Evolutionary conservation across 1,140 invertebrate genomes (phyloP).

Genomic region (Conus betulinus): DNA sequence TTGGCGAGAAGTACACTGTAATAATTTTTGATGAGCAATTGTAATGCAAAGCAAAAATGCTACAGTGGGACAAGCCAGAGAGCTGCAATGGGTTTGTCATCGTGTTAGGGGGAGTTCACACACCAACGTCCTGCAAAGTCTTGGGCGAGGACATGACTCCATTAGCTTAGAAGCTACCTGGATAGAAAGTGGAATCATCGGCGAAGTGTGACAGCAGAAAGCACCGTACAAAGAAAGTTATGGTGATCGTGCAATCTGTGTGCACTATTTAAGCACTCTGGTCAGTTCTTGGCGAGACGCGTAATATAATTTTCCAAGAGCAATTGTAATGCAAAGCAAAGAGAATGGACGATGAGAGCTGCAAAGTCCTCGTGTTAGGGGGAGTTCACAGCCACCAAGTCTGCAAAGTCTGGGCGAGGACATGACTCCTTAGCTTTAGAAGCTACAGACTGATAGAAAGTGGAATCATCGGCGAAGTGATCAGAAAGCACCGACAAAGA

Average conservation of each 20-base stretch:
- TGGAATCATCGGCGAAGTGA: not conserved
- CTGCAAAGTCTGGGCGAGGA: not conserved
- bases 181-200: not conserved
- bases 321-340: constrained; percentile 8
- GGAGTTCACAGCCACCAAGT: not conserved
- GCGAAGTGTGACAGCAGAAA: not conserved
- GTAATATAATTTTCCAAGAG: not conserved
- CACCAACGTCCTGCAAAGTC: not conserved
- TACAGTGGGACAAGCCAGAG: too few relatives aligned
- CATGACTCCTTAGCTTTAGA: not conserved
- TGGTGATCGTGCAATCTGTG: not conserved
- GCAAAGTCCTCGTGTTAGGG: not conserved
- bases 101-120: too few relatives aligned
- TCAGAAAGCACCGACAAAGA: not conserved
- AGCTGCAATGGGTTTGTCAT: too few relatives aligned
- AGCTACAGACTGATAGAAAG: not conserved
- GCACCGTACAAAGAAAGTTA: not conserved
- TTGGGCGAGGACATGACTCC: not conserved
- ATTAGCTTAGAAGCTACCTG: not conserved
- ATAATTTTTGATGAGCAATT: too few relatives aligned
- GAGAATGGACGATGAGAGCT: not conserved
- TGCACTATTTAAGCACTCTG: not conserved
- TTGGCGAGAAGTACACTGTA: too few relatives aligned
- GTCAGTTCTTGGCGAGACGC: not conserved
- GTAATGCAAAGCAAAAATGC: too few relatives aligned